Conservation (phyloP, 2,797 vertebrate species). For the Potorous gilbertii region DNA sequence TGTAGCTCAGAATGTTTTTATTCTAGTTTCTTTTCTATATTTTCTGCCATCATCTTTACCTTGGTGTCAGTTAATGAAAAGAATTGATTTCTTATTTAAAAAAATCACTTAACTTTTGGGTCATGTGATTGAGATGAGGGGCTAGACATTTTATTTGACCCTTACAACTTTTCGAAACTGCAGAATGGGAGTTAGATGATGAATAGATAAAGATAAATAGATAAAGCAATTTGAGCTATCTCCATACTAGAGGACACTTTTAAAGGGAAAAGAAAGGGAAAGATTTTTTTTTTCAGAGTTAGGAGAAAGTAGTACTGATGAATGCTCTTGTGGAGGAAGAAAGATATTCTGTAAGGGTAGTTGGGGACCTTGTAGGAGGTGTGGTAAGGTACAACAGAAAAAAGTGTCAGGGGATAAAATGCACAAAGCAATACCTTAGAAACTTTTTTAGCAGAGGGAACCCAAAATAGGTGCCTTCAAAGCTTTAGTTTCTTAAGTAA, state of each 20-base stretch:
- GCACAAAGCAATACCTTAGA: neutral
- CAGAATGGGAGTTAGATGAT: neutral
- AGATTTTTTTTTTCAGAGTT: neutral
- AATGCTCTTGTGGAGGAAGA: neutral
- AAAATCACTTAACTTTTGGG: constrained; percentile 4
- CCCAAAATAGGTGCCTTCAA: neutral
- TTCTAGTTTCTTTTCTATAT: neutral
- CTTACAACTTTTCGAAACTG: neutral
- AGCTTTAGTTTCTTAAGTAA: neutral
- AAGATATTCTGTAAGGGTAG: neutral
- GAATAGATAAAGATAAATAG: neutral
- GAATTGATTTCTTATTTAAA: constrained; percentile 7
- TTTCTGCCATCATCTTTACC: neutral
- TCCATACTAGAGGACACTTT: neutral
- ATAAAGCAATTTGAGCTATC: neutral
- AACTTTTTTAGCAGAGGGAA: neutral
- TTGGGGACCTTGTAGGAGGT: neutral
- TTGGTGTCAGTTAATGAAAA: constrained; percentile 19
- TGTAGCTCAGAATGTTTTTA: constrained; percentile 8
- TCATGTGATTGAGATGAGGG: neutral
- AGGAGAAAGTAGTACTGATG: neutral
- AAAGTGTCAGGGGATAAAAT: neutral
- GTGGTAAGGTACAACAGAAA: neutral
- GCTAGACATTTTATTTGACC: neutral
- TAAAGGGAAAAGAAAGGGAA: neutral